A percentile compares a stretch with the other conserved stretches of the same genome.
Evolutionary conservation across 2,113 vertebrate genomes (phyloP).

Genomic region (Urocolius indicus): DNA sequence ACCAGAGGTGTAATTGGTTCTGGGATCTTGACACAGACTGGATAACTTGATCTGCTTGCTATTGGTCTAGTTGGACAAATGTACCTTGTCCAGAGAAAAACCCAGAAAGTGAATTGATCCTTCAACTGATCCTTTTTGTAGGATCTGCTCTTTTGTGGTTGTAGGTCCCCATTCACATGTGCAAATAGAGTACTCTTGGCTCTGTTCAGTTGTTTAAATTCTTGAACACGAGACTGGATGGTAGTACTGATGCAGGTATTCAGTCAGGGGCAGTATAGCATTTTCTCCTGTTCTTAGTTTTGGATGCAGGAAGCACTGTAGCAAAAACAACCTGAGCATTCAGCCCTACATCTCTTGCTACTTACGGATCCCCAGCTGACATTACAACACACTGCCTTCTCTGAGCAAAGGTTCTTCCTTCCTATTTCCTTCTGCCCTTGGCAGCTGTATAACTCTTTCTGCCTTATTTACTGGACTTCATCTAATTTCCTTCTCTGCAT

Average conservation of each 20-base stretch:
- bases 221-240: neutral
- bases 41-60: neutral
- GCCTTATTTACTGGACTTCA: neutral
- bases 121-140: neutral
- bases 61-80: neutral
- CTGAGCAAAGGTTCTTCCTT: neutral
- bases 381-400: neutral
- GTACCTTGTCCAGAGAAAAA: neutral
- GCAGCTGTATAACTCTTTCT: neutral
- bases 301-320: neutral
- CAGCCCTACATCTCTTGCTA: neutral
- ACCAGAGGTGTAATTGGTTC: neutral
- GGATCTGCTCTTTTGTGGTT: neutral
- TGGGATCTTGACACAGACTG: neutral
- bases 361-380: neutral
- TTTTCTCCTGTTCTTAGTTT: neutral
- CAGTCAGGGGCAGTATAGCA: neutral
- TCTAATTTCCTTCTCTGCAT: neutral
- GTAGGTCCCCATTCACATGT: neutral
- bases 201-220: rapidly evolving
- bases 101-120: neutral
- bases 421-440: neutral
- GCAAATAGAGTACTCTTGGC: too few species aligned
- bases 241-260: neutral
- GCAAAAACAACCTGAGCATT: neutral